Conservation (phyloP, 2,888 invertebrate species). For the Conus canariensis region DNA sequence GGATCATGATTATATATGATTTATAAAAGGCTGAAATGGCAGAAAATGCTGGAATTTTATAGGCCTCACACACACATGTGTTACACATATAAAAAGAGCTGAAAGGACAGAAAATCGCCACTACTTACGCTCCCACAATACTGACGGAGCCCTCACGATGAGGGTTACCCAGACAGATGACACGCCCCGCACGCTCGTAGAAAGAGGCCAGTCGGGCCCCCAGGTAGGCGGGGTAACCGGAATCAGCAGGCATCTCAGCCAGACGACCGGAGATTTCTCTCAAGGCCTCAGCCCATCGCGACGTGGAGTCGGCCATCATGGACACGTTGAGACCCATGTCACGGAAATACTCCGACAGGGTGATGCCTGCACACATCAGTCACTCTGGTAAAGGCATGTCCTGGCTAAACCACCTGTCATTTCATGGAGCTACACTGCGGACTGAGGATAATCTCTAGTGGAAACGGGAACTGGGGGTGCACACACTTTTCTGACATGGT, state of each 20-base stretch:
- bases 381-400: no score
- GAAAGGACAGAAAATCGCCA: background rate
- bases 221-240: constrained; percentile 99
- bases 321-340: constrained; percentile 99
- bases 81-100: background rate
- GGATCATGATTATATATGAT: no score
- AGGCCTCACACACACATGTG: background rate
- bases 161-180: constrained; percentile 98
- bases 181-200: constrained; percentile 99
- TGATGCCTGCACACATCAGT: constrained; percentile 86
- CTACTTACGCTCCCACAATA: constrained; percentile 93
- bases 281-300: constrained; percentile 99
- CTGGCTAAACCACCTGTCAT: no score
- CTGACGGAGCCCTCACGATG: constrained; percentile 99
- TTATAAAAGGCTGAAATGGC: no score
- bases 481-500: no score
- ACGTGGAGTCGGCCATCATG: constrained; percentile 99
- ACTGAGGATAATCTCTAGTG: no score
- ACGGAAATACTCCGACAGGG: constrained; percentile 98
- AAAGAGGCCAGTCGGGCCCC: constrained; percentile 99
- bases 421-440: no score
- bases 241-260: constrained; percentile 99
- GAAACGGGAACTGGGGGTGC: no score
- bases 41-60: no score
- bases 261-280: constrained; percentile 99